phyloP scores from a whole-genome alignment of 2,797 vertebrate species.

The Gadopsis bispinosus region DNA sequence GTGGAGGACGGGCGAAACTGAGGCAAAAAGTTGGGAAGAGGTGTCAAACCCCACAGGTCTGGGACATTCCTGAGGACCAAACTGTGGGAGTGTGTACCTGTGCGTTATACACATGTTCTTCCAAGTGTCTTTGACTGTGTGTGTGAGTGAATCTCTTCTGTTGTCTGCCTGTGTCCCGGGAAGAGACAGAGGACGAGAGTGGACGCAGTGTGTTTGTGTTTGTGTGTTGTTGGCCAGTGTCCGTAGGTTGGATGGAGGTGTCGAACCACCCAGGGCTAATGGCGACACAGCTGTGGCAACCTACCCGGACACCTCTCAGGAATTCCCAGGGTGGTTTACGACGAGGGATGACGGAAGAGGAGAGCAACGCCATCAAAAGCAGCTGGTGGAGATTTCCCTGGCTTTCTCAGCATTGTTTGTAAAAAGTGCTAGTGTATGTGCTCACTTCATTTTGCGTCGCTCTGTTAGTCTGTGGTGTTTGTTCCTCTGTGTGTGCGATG shows the following conservation, averaged over 20 bases:
- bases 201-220: constrained; percentile 16
- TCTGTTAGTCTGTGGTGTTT: constrained; percentile 8
- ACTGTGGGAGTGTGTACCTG: constrained; percentile 38
- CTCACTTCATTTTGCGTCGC: constrained; percentile 18
- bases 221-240: constrained; percentile 28
- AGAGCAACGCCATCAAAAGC: constrained; percentile 27
- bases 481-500: background rate
- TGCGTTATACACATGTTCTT: constrained; percentile 58
- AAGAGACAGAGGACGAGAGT: constrained; percentile 21
- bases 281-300: constrained; percentile 50
- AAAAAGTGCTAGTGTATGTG: constrained; percentile 2
- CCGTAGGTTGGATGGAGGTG: constrained; percentile 48
- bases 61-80: constrained; percentile 61
- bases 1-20: constrained; percentile 1
- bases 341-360: constrained; percentile 14
- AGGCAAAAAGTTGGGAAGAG: constrained; percentile 38
- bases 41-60: constrained; percentile 54
- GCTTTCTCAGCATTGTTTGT: constrained; percentile 8
- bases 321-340: constrained; percentile 33
- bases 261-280: constrained; percentile 56
- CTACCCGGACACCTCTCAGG: constrained; percentile 41
- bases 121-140: constrained; percentile 40
- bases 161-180: background rate
- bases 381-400: background rate
- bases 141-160: constrained; percentile 16